Conservation (phyloP, 2,888 invertebrate species). For the Caenorhabditis sp. region DNA sequence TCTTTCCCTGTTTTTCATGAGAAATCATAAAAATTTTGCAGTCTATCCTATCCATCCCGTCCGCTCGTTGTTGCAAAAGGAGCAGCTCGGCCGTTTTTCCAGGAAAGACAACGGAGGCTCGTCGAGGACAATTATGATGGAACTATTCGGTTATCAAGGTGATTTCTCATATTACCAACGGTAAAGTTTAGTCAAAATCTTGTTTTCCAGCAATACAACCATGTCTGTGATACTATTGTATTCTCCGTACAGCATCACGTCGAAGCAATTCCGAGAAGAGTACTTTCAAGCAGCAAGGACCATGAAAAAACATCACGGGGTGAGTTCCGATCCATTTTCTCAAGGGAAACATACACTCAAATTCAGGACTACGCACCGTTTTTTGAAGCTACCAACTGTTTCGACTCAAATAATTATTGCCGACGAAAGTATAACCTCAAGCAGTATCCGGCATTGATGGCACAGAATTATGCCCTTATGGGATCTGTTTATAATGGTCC, state of each 20-base stretch:
- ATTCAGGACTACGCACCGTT: conserved; percentile 26
- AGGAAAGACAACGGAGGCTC: conserved; percentile 23
- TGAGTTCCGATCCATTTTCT: too few relatives aligned
- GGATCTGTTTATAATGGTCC: conserved; percentile 53
- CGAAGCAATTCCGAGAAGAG: conserved; percentile 43
- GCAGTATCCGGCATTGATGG: conserved; percentile 46
- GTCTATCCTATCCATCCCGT: conserved; percentile 6
- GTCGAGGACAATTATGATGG: conserved; percentile 54
- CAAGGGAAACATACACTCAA: too few relatives aligned
- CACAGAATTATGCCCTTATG: conserved; percentile 1
- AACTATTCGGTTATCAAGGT: conserved; percentile 14
- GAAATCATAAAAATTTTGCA: not conserved
- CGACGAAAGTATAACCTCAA: conserved; percentile 37
- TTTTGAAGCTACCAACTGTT: conserved; percentile 53
- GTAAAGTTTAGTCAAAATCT: not conserved
- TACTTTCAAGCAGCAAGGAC: conserved; percentile 23
- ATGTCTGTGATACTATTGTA: conserved; percentile 38
- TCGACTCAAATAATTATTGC: conserved; percentile 20
- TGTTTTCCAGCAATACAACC: conserved; percentile 24
- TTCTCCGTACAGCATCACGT: conserved; percentile 49
- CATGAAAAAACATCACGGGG: conserved; percentile 23
- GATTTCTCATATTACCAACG: not conserved
- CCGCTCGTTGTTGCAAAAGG: conserved; percentile 34
- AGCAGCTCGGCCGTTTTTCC: conserved; percentile 46
- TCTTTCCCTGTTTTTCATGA: too few relatives aligned